Percentiles rank a stretch among this genome's conserved stretches.
Conservation (phyloP, 2,113 vertebrate species). For the Patagioenas fasciata region DNA sequence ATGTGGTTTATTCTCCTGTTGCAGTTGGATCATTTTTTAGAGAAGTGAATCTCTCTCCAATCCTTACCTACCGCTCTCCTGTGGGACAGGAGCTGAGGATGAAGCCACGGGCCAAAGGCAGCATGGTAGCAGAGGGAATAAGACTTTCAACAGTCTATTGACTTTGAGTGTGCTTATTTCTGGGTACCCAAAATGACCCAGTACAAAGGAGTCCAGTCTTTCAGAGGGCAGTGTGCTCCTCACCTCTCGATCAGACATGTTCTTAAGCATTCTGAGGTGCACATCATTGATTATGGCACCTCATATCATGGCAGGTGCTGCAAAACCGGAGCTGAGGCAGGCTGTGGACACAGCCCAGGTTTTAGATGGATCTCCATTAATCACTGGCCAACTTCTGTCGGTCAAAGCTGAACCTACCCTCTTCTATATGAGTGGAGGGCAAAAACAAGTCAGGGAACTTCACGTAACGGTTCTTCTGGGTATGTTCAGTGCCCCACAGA, state of each 20-base stretch:
- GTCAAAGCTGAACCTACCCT: background rate
- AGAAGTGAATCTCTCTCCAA: background rate
- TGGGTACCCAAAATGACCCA: background rate
- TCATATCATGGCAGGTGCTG: fast-evolving
- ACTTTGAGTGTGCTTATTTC: background rate
- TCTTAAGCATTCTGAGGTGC: background rate
- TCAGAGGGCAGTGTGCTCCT: background rate
- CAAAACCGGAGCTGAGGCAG: background rate
- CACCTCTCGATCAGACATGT: background rate
- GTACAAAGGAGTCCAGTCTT: background rate
- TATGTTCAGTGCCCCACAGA: background rate
- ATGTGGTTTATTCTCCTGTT: background rate
- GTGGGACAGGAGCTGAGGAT: background rate
- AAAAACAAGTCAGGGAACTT: background rate
- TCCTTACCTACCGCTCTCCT: background rate
- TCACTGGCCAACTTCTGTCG: background rate
- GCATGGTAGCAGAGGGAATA: background rate
- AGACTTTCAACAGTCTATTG: background rate
- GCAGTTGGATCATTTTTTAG: background rate
- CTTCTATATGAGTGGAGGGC: background rate
- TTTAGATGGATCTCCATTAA: background rate
- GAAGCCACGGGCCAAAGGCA: background rate
- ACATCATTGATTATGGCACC: background rate
- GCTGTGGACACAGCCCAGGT: background rate
- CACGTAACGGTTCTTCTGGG: background rate